Conservation (phyloP, 2,113 vertebrate species). For the Scatophagus argus region DNA sequence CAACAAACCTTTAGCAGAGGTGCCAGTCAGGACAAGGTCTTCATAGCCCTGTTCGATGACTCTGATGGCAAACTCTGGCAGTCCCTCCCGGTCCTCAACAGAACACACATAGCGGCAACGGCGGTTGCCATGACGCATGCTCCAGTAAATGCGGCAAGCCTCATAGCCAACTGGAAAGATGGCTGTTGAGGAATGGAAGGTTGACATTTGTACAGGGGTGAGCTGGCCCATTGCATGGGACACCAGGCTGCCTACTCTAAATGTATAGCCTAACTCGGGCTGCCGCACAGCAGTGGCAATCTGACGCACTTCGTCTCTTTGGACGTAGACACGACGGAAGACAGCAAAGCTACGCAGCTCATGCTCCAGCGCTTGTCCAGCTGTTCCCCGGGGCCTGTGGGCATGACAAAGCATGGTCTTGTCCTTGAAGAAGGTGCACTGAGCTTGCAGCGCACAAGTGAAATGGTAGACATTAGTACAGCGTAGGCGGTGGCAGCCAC, state of each 20-base stretch:
- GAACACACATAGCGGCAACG: slow-evolving; percentile 96
- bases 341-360: slow-evolving; percentile 95
- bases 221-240: slow-evolving; percentile 94
- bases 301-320: slow-evolving; percentile 94
- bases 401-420: slow-evolving; percentile 98
- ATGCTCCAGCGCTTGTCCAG: slow-evolving; percentile 88
- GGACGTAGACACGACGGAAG: slow-evolving; percentile 95
- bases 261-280: slow-evolving; percentile 94
- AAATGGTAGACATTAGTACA: slow-evolving; percentile 99
- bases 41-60: slow-evolving; percentile 95
- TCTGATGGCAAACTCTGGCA: slow-evolving; percentile 90
- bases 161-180: slow-evolving; percentile 96
- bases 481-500: slow-evolving; percentile 94
- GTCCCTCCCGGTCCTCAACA: slow-evolving; percentile 90
- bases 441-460: slow-evolving; percentile 95
- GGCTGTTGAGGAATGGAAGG: slow-evolving; percentile 91
- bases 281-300: slow-evolving; percentile 93
- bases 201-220: slow-evolving; percentile 91
- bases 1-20: slow-evolving; percentile 92
- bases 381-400: slow-evolving; percentile 91
- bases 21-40: slow-evolving; percentile 90
- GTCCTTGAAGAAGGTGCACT: slow-evolving; percentile 99
- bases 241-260: slow-evolving; percentile 95
- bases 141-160: slow-evolving; percentile 97
- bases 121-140: slow-evolving; percentile 92